Conservation (phyloP, 2,888 invertebrate species). For the Acanthosepion lycidas region DNA sequence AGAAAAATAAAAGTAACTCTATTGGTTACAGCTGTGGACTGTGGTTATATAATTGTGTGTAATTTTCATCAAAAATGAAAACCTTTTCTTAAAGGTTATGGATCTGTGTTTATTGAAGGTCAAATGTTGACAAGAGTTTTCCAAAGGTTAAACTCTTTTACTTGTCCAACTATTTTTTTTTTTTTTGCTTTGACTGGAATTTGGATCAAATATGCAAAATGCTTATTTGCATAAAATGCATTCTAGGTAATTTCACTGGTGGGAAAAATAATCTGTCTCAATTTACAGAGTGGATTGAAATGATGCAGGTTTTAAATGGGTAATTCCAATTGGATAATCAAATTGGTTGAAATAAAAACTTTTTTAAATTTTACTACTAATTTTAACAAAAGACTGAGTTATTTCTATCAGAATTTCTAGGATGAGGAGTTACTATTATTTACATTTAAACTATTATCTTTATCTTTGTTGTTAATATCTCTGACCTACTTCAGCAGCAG, state of each 20-base stretch:
- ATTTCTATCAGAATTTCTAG: too few species aligned
- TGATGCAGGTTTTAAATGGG: neutral
- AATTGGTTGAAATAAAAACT: too few species aligned
- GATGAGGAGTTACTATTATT: too few species aligned
- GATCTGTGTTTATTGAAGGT: conserved; percentile 21
- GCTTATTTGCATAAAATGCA: conserved; percentile 6
- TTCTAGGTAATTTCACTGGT: neutral
- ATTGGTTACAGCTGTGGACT: neutral
- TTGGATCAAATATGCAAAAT: neutral
- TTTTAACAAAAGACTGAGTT: too few species aligned
- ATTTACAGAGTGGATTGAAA: neutral
- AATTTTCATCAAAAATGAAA: neutral
- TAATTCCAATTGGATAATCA: too few species aligned
- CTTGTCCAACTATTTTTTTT: neutral
- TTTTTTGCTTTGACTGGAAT: neutral
- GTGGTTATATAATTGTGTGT: neutral
- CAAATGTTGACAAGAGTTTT: neutral
- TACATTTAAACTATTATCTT: too few species aligned
- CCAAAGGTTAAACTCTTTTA: neutral
- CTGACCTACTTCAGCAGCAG: too few species aligned
- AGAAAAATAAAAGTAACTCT: neutral
- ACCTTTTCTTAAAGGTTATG: conserved; percentile 3
- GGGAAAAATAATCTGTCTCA: neutral
- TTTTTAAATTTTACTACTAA: too few species aligned
- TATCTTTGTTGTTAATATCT: too few species aligned